Conservation (phyloP, 2,888 invertebrate genomes). For the Amphipyra tragopoginis region DNA sequence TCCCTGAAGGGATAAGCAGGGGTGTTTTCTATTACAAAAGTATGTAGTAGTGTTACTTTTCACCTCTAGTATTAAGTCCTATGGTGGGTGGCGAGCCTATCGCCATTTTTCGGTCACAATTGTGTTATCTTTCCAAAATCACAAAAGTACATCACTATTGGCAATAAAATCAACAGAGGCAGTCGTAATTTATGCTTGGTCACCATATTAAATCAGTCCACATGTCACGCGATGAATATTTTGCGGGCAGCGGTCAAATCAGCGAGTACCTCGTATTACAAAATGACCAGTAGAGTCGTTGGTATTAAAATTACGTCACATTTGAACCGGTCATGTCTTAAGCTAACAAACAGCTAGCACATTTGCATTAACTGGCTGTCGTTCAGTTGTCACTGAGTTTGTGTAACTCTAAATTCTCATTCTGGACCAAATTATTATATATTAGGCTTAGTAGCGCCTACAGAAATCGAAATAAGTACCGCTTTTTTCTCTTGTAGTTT, state of each 20-base stretch:
- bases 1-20: no score
- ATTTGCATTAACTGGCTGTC: slow-evolving; percentile 1
- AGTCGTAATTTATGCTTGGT: slow-evolving; percentile 27
- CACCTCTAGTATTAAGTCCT: no score
- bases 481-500: no score
- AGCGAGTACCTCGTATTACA: slow-evolving; percentile 1
- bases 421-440: background rate
- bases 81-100: no score
- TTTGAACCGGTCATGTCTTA: slow-evolving; percentile 22
- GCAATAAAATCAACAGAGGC: slow-evolving; percentile 22
- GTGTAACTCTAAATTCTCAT: slow-evolving; percentile 2
- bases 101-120: no score
- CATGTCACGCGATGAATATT: slow-evolving; percentile 34
- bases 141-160: background rate
- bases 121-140: background rate
- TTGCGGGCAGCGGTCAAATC: slow-evolving; percentile 29
- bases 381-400: background rate
- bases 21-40: no score
- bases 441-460: no score
- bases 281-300: slow-evolving; percentile 10
- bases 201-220: slow-evolving; percentile 22
- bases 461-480: no score
- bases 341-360: background rate
- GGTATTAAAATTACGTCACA: slow-evolving; percentile 30
- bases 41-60: no score